A percentile compares a stretch with the other conserved stretches of the same genome.
phyloP scores from a whole-genome alignment of 2,888 invertebrate genomes.

The Beris morrisii region DNA sequence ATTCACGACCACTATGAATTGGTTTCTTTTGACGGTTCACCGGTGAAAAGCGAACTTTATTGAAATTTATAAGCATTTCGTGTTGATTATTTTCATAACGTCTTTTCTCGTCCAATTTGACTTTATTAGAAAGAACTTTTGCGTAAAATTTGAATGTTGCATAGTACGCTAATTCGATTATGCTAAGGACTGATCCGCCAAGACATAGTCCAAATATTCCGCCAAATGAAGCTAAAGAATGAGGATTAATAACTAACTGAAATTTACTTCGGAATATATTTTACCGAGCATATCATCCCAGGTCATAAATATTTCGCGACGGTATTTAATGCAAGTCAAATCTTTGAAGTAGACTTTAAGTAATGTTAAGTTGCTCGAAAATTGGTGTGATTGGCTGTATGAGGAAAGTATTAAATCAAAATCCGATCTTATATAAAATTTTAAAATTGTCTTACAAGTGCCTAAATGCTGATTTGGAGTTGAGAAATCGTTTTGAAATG shows the following conservation, averaged over 20 bases:
- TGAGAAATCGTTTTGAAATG: not conserved
- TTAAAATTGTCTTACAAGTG: not conserved
- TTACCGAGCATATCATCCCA: slow-evolving; percentile 63
- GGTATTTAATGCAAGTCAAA: slow-evolving; percentile 60
- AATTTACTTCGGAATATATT: slow-evolving; percentile 17
- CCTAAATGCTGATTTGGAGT: not conserved
- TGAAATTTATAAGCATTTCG: not conserved
- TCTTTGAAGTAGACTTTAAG: slow-evolving; percentile 50
- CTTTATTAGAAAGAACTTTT: slow-evolving; percentile 31
- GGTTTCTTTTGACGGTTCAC: not conserved
- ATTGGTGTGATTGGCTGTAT: not conserved
- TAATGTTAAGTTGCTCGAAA: slow-evolving; percentile 42
- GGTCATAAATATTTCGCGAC: slow-evolving; percentile 59
- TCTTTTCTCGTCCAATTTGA: slow-evolving; percentile 11
- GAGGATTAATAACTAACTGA: not conserved
- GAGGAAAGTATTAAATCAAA: not conserved
- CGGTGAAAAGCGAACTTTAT: not conserved
- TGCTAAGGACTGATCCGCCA: slow-evolving; percentile 64
- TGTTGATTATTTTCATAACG: not conserved
- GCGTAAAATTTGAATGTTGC: slow-evolving; percentile 40
- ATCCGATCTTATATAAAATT: not conserved
- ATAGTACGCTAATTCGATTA: slow-evolving; percentile 61
- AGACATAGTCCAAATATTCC: slow-evolving; percentile 66
- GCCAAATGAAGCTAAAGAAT: slow-evolving; percentile 61
- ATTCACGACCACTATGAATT: no score